Evolutionary conservation across 92 coral and sea anemone species (phyloP).

Genomic region (Porites lobata): DNA sequence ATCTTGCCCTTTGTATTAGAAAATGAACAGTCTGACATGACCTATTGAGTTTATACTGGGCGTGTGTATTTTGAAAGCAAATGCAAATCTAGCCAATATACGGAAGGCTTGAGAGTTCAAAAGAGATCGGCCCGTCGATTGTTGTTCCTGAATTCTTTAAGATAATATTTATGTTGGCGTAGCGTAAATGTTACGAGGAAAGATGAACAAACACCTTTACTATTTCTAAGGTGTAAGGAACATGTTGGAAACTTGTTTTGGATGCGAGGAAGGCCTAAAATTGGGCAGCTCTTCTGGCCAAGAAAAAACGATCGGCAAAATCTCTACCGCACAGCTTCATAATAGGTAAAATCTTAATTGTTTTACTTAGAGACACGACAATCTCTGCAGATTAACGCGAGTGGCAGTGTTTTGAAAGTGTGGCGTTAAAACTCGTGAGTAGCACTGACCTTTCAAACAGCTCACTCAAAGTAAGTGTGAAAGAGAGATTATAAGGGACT

Average conservation of each 20-base stretch:
- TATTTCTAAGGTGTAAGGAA: not conserved
- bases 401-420: not conserved
- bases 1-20: not conserved
- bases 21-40: not conserved
- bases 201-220: slow-evolving; percentile 11
- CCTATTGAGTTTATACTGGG: slow-evolving; percentile 14
- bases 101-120: slow-evolving; percentile 11
- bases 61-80: slow-evolving; percentile 3
- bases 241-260: not conserved
- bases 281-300: not conserved
- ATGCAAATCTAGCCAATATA: slow-evolving; percentile 36
- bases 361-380: not conserved
- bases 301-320: not conserved
- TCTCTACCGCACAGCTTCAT: not conserved
- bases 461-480: not conserved
- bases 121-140: slow-evolving; percentile 42
- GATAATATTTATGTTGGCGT: slow-evolving; percentile 35
- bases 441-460: not conserved
- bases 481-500: not conserved
- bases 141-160: slow-evolving; percentile 22
- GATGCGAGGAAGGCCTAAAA: not conserved
- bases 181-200: slow-evolving; percentile 5
- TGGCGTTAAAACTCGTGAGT: not conserved
- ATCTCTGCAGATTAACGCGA: not conserved
- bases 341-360: not conserved